phyloP scores from a whole-genome alignment of 2,113 vertebrate genomes.

The Pachypanchax playfairii region DNA sequence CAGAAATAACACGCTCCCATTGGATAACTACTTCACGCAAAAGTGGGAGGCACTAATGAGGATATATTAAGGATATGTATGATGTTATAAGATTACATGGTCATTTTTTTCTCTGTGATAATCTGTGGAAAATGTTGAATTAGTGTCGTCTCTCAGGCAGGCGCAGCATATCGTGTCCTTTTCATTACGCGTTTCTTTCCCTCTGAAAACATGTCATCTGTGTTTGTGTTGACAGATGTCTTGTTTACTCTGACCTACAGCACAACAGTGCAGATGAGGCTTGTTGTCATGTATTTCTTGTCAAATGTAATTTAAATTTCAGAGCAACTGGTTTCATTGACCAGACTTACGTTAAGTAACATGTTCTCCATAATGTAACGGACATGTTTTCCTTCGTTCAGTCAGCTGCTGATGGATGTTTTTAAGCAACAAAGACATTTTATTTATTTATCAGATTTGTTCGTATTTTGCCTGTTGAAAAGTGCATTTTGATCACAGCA shows the following conservation, averaged over 20 bases:
- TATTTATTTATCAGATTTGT: too few relatives aligned
- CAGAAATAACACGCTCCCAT: constrained; percentile 7
- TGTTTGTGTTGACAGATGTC: constrained; percentile 3
- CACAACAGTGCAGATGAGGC: background rate
- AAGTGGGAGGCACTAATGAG: background rate
- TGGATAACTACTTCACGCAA: constrained; percentile 3
- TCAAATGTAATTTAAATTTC: constrained; percentile 2
- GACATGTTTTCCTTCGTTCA: background rate
- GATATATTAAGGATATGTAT: constrained; percentile 20
- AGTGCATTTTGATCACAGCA: too few relatives aligned
- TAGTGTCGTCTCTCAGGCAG: constrained; percentile 14
- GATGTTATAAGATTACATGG: constrained; percentile 23
- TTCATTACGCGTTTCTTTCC: constrained; percentile 21
- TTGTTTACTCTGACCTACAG: background rate
- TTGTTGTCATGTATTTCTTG: background rate
- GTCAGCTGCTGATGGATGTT: background rate
- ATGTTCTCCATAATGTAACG: background rate
- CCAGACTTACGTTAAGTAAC: background rate
- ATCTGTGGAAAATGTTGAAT: constrained; percentile 35
- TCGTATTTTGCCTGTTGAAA: too few relatives aligned
- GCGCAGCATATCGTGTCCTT: constrained; percentile 3
- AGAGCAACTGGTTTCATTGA: background rate
- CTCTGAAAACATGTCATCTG: constrained; percentile 7
- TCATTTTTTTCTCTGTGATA: constrained; percentile 16
- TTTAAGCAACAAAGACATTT: too few relatives aligned